Evolutionary conservation across 2,113 vertebrate species (phyloP).

Genomic region (Dryoscopus gambensis): DNA sequence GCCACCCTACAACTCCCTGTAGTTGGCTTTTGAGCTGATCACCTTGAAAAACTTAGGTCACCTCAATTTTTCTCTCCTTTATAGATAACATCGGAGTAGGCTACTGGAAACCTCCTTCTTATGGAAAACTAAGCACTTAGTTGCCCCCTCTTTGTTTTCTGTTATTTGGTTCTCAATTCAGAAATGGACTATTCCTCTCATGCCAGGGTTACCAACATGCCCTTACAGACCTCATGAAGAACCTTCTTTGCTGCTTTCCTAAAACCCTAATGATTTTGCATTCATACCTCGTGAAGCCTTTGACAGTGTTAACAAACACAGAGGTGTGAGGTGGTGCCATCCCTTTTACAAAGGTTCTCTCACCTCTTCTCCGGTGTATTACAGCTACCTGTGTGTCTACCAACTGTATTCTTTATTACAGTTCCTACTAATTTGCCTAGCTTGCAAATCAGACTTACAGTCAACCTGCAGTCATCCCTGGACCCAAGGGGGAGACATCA

Average conservation of each 20-base stretch:
- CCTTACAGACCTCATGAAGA: background rate
- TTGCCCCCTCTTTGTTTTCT: background rate
- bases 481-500: background rate
- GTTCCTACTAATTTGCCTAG: background rate
- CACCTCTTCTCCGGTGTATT: background rate
- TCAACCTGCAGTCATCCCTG: background rate
- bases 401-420: background rate
- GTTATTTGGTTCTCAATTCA: background rate
- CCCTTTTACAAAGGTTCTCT: background rate
- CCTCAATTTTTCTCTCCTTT: background rate
- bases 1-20: background rate
- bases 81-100: background rate
- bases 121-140: background rate
- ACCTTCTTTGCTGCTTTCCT: background rate
- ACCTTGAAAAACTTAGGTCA: background rate
- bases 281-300: background rate
- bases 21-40: background rate
- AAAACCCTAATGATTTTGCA: background rate
- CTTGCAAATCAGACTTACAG: background rate
- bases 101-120: background rate
- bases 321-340: background rate
- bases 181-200: background rate
- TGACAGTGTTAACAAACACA: background rate
- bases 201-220: background rate
- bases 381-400: background rate